These are phyloP conservation scores for Campoletis sonorensis DNA, from an alignment of 1,140 invertebrate species.

Conservation along the genomic window DNA sequence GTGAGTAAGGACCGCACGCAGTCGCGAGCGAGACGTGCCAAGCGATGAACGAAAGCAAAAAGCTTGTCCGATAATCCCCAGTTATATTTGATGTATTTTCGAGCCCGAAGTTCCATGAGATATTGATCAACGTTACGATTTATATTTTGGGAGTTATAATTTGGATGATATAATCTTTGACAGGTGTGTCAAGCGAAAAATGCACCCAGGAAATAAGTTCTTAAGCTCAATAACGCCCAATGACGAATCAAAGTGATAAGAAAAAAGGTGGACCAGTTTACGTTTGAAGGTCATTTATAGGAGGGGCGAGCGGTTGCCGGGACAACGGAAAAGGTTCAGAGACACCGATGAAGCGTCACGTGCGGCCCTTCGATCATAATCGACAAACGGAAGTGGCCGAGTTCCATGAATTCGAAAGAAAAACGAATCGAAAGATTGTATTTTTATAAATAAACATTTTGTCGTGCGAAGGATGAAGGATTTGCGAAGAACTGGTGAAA, in stretches of 20 bases:
- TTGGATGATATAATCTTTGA: too few relatives aligned
- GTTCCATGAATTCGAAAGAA: too few relatives aligned
- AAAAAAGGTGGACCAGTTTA: slow-evolving; percentile 40
- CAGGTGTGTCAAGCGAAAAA: too few relatives aligned
- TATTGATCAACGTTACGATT: too few relatives aligned
- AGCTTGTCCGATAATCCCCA: not conserved
- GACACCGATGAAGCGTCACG: not conserved
- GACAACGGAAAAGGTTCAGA: too few relatives aligned
- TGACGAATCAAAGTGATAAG: not conserved
- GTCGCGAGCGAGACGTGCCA: not conserved
- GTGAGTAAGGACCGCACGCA: not conserved
- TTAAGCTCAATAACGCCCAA: slow-evolving; percentile 45
- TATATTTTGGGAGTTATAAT: too few relatives aligned
- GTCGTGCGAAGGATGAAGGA: not conserved
- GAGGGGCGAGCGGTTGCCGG: slow-evolving; percentile 44
- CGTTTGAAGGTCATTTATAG: slow-evolving; percentile 71
- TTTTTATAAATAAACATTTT: not conserved
- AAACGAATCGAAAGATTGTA: too few relatives aligned
- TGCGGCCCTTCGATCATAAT: not conserved
- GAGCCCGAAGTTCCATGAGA: not conserved
- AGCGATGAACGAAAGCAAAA: not conserved
- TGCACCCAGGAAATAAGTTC: not conserved
- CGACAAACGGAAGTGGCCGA: too few relatives aligned
- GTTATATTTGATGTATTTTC: not conserved
- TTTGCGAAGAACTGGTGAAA: not conserved